Evolutionary conservation across 2,888 invertebrate species (phyloP).

Genomic region (Cryptus viduatorius): DNA sequence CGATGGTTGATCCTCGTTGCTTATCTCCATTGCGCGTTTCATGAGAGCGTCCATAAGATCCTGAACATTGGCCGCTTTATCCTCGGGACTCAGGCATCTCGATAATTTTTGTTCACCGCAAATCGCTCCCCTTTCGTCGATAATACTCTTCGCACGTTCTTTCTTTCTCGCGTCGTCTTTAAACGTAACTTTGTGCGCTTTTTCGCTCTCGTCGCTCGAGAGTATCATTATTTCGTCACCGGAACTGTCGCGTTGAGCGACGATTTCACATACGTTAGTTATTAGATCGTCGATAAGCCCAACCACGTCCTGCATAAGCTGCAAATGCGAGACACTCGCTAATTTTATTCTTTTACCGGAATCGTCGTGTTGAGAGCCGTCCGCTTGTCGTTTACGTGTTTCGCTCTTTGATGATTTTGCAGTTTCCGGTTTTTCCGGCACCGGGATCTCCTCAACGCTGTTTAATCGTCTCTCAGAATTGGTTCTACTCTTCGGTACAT

Average conservation of each 20-base stretch:
- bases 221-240: constrained; percentile 78
- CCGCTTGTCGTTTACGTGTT: constrained; percentile 74
- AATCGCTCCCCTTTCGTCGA: constrained; percentile 23
- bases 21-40: constrained; percentile 84
- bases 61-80: constrained; percentile 81
- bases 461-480: constrained; percentile 74
- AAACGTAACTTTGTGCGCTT: constrained; percentile 46
- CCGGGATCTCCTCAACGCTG: constrained; percentile 78
- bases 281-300: constrained; percentile 82
- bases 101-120: constrained; percentile 43
- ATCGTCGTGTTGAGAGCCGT: constrained; percentile 69
- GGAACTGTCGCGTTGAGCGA: constrained; percentile 57
- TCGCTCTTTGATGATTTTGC: constrained; percentile 71
- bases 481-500: constrained; percentile 74
- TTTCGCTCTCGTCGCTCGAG: constrained; percentile 80
- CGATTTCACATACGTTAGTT: constrained; percentile 81
- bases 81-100: constrained; percentile 52
- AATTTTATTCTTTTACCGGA: constrained; percentile 79
- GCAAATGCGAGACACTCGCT: constrained; percentile 79
- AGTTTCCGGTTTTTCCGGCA: constrained; percentile 68
- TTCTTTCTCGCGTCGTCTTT: constrained; percentile 47
- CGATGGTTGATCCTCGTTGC: constrained; percentile 74
- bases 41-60: constrained; percentile 85
- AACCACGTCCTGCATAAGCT: constrained; percentile 83
- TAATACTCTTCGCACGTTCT: constrained; percentile 31